A percentile compares a stretch with the other conserved stretches of the same genome.
Conservation (phyloP, 2,888 invertebrate species). For the Drosophila pseudotalamancana region DNA sequence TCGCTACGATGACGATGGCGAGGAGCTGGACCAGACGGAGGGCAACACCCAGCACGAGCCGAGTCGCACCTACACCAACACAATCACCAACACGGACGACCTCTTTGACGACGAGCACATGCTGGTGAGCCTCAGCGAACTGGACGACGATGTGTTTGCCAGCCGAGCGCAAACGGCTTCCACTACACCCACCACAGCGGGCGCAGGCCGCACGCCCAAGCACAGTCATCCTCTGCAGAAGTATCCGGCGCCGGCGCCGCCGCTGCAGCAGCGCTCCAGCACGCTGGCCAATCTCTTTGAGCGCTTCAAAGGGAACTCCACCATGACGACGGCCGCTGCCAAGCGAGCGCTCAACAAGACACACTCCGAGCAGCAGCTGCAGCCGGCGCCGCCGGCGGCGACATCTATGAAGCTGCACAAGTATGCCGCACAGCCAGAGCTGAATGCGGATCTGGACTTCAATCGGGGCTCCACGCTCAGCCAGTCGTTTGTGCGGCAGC, state of each 20-base stretch:
- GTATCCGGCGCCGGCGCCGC: conserved; percentile 69
- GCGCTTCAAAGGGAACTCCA: conserved; percentile 66
- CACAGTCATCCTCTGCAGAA: conserved; percentile 67
- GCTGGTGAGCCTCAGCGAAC: conserved; percentile 74
- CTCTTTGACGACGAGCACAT: conserved; percentile 67
- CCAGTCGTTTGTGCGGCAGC: conserved; percentile 83
- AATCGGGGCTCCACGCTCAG: conserved; percentile 84
- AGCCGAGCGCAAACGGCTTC: conserved; percentile 55
- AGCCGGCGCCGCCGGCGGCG: conserved; percentile 11
- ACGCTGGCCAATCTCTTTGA: conserved; percentile 81
- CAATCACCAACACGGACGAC: conserved; percentile 58
- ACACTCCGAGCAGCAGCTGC: conserved; percentile 68
- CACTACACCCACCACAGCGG: conserved; percentile 57
- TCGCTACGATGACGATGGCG: conserved; percentile 76
- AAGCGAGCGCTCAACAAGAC: conserved; percentile 53
- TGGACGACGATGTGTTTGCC: conserved; percentile 74
- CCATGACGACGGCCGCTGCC: conserved; percentile 9
- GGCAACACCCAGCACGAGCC: conserved; percentile 5
- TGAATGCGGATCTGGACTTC: conserved; percentile 76
- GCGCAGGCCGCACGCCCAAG: conserved; percentile 71
- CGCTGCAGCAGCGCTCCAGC: conserved; percentile 66
- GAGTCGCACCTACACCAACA: conserved; percentile 30
- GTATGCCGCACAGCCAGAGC: conserved; percentile 65
- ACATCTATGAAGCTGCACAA: conserved; percentile 50
- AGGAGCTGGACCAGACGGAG: conserved; percentile 56